Conservation (phyloP, 1,140 invertebrate species). For the Triops longicaudatus region DNA sequence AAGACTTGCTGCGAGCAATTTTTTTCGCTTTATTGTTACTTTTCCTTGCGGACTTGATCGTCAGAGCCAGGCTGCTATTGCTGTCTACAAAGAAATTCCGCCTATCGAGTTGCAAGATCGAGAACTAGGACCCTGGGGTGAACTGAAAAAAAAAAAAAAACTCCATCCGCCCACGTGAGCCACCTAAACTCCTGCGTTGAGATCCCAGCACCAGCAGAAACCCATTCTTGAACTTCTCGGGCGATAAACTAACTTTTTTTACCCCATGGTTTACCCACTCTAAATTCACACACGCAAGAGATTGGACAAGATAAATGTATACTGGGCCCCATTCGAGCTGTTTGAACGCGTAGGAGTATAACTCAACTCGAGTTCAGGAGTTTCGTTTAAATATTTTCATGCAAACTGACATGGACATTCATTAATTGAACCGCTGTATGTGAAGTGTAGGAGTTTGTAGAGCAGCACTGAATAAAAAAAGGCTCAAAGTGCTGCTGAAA, state of each 20-base stretch:
- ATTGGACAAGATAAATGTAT: not conserved
- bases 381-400: not conserved
- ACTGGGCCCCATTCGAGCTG: not conserved
- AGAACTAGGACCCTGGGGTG: not conserved
- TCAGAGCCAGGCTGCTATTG: not conserved
- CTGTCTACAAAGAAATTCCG: not conserved
- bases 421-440: not conserved
- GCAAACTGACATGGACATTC: not conserved
- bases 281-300: not conserved
- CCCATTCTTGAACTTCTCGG: not conserved
- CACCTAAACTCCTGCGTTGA: not conserved
- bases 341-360: not conserved
- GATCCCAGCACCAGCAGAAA: not conserved
- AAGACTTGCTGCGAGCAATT: constrained; percentile 15
- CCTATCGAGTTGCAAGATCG: not conserved
- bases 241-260: not conserved
- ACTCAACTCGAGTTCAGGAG: not conserved
- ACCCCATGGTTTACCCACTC: not conserved
- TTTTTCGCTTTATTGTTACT: not conserved
- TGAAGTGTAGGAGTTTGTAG: not conserved
- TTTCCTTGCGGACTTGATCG: not conserved
- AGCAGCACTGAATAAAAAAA: not conserved
- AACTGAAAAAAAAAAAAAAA: not conserved
- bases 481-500: not conserved
- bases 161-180: not conserved